Base-by-base conservation (phyloP, 2,113 vertebrate genomes). In the Deroptyus accipitrinus region DNA sequence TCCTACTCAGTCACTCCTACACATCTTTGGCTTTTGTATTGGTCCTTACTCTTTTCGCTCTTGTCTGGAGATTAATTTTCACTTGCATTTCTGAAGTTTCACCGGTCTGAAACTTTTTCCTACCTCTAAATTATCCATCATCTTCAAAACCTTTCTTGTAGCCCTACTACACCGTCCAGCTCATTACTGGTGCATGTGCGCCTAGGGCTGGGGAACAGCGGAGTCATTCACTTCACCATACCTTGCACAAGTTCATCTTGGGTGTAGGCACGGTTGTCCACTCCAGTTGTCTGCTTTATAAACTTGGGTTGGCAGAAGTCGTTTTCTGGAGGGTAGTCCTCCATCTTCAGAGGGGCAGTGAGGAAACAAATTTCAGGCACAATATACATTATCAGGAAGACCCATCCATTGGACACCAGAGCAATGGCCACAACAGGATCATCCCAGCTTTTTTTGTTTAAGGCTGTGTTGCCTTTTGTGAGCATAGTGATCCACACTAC, bases 401-500 rank as follows among this genome's bases (percentile, higher is more conserved):
- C 97, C 99, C 99, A 99, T 44, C 98, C 99, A 11, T 98, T 99
- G 88, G 98, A 90, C 55, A 99, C 98, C 97, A 99, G 83, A 48
- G 98, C 98, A 15, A 99, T 96, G 90, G 98, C 95, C 63, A 99
- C 83, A 13, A 98, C 97, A 17, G 99, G 99, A 94, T 99, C 99
- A 9, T 99, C 98, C 99, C 99, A 99, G 0, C 0, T 0, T 1
- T 2, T 12, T 0, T 25, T 83, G 1, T 2, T 0, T 86, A 98
- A 31, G 74, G 59, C 51, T 0, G 1, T 12, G 64, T 98, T 99
- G n/a, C 98, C 98, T 72, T 66, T 95, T 54, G 82, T 95, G 15
- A 99, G 94, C 98, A 99, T 97, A 7, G 95, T 79, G 92, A 99
- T 98, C 99, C 99, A 99, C 6, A 95, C 97, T 90, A 98, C 96